Percentiles rank a stretch among this genome's conserved stretches.
phyloP scores from a whole-genome alignment of 37 sponge, comb jelly and placozoan genomes.

The Corticium candelabrum region DNA sequence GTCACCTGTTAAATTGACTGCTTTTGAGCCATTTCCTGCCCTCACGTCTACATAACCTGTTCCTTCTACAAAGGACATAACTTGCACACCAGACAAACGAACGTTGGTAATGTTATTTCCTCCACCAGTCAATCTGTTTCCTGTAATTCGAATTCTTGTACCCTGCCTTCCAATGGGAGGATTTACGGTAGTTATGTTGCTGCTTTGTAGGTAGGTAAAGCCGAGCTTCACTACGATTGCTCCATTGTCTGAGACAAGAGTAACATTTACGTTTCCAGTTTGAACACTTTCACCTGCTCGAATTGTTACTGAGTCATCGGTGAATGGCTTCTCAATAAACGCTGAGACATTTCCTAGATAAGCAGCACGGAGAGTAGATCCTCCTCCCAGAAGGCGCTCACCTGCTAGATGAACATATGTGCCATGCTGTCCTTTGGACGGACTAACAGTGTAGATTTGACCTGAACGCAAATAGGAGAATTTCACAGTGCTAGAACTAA shows the following conservation, averaged over 20 bases:
- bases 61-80: neutral
- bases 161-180: neutral
- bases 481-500: neutral
- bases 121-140: neutral
- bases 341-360: neutral
- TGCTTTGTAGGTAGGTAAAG: neutral
- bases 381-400: neutral
- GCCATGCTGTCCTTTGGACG: constrained; percentile 39
- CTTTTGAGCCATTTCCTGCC: neutral
- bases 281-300: neutral
- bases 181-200: neutral
- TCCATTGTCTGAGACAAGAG: neutral
- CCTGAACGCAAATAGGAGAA: neutral
- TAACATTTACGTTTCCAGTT: neutral
- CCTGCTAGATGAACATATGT: constrained; percentile 11
- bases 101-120: neutral
- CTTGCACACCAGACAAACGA: neutral
- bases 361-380: neutral
- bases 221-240: constrained; percentile 9
- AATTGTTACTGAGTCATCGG: neutral
- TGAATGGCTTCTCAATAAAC: neutral
- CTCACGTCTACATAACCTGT: neutral
- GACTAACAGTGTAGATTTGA: constrained; percentile 9
- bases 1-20: neutral
- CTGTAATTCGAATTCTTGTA: neutral